Percentiles rank a stretch among this genome's conserved stretches.
These are phyloP conservation scores for Psilopogon haemacephalus DNA, from an alignment of 2,113 vertebrate genomes.

Conservation along the genomic window DNA sequence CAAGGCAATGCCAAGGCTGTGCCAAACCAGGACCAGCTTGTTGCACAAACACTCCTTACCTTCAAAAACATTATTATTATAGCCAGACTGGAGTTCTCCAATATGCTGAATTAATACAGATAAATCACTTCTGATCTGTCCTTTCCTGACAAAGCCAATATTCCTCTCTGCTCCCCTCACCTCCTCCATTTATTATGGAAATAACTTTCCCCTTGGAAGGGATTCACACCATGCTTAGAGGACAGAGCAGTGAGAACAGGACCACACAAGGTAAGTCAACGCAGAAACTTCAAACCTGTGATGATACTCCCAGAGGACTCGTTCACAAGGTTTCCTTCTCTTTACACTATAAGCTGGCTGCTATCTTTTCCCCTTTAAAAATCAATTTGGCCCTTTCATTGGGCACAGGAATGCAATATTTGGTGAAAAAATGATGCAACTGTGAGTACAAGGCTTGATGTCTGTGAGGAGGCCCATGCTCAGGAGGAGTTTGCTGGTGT, in stretches of 20 bases:
- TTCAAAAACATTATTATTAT: neutral
- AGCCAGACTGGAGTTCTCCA: neutral
- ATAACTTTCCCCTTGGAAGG: neutral
- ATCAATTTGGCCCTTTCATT: neutral
- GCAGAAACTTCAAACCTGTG: neutral
- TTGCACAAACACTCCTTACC: neutral
- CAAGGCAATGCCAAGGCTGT: neutral
- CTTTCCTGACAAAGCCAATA: slow-evolving; percentile 20
- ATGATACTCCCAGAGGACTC: rapidly evolving
- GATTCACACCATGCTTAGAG: neutral
- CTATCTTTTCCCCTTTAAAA: neutral
- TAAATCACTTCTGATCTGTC: neutral
- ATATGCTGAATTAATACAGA: neutral
- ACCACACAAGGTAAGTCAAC: neutral
- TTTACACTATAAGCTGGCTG: neutral
- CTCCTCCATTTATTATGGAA: neutral
- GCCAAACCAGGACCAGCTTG: neutral
- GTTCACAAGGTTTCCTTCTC: neutral
- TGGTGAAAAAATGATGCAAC: neutral
- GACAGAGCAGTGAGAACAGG: neutral
- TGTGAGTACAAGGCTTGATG: neutral
- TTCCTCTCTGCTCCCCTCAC: neutral
- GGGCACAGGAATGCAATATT: neutral
- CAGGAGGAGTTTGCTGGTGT: neutral
- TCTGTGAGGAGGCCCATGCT: neutral